Evolutionary conservation across 2,888 invertebrate species (phyloP), one percentile per base, ranked within the genome.

Genomic region (Volucella zonaria): DNA sequence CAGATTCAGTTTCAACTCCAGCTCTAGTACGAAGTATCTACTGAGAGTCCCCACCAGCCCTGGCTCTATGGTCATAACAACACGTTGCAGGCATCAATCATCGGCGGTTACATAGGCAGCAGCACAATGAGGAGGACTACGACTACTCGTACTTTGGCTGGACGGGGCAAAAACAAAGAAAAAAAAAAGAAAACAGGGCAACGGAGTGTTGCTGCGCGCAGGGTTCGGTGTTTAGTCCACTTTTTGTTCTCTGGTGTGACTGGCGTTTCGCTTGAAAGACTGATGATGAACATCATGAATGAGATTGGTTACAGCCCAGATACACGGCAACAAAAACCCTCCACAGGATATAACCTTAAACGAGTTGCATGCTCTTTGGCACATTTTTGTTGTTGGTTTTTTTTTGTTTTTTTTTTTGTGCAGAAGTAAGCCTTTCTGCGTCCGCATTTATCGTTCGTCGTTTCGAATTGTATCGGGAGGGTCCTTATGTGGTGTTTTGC

Each of bases 221-320:
- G 73, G 85, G 81, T 23, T 76, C 45, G 45, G 42, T 77, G 38
- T 47, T 81, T 47, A 38, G 81, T 51, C 71, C 58, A 23, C 77
- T 85, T 77, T 80, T 83, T 79, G 59, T 83, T 75, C 70, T 42
- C 38, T 61, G 15, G 61, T 68, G 40, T 61, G 58, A 85, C 71
- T 76, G 67, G 80, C 80, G 80, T 80, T 85, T 81, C 52, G 49
- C 71, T 68, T 62, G 81, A 81, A 77, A 67, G 76, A 73, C 71
- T 71, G 76, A 80, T 81, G 85, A 81, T 85, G 80, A 81, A 77
- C 85, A 81, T 77, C 62, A 43, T 71, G 77, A 76, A 77, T 81
- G 76, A 85, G 85, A 85, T 85, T 85, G 85, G 85, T 85, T 85
- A 76, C 85, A 85, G 76, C 85, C 76, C 76, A 73, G 58, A 81